Conservation (phyloP, 2,888 invertebrate genomes). For the Lordiphosa fenestrarum region DNA sequence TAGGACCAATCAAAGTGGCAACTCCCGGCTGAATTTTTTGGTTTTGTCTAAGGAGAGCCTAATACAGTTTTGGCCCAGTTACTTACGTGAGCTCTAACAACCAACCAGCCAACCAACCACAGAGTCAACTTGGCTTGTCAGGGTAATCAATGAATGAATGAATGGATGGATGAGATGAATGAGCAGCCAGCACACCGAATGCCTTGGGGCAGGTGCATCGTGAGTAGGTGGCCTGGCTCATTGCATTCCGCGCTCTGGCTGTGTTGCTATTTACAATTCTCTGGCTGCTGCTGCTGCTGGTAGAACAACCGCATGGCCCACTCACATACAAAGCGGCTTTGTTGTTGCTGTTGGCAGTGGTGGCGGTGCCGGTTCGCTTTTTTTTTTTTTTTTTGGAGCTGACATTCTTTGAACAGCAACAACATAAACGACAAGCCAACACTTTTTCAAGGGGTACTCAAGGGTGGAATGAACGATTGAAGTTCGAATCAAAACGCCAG, state of each 20-base stretch:
- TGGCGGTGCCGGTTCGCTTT: background rate
- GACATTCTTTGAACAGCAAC: constrained; percentile 20
- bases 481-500: too few relatives aligned
- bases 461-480: too few relatives aligned
- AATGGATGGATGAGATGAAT: constrained; percentile 42
- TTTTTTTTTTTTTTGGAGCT: constrained; percentile 23
- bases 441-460: too few relatives aligned
- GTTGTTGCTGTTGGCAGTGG: constrained; percentile 26
- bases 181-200: constrained; percentile 26
- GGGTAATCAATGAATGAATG: constrained; percentile 22
- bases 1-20: constrained; percentile 70
- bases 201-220: constrained; percentile 12
- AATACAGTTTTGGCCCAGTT: background rate
- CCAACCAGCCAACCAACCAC: too few relatives aligned
- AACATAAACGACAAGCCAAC: too few relatives aligned
- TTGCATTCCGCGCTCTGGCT: constrained; percentile 32
- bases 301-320: constrained; percentile 35
- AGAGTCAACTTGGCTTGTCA: background rate
- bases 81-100: background rate
- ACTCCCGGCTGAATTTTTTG: too few relatives aligned
- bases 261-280: constrained; percentile 29
- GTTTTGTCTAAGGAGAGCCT: too few relatives aligned
- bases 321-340: constrained; percentile 46
- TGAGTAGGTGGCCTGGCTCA: constrained; percentile 12
- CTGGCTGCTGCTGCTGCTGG: constrained; percentile 1